Base-by-base conservation (phyloP, 2,113 vertebrate genomes). In the Pseudonaja textilis region DNA sequence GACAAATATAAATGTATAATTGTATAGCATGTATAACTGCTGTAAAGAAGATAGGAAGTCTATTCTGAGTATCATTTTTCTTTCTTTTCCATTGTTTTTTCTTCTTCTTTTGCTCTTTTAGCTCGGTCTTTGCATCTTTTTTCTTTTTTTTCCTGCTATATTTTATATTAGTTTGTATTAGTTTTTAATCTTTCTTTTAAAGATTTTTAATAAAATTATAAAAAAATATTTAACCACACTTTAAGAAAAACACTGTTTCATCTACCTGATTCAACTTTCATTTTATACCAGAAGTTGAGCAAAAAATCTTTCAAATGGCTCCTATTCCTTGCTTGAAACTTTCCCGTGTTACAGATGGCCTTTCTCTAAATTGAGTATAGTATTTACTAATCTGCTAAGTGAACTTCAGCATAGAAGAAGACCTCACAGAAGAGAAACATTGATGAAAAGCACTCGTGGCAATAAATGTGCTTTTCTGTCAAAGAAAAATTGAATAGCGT, bases 401-500 rank as follows among this genome's bases (percentile, higher is more conserved):
- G 64, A 89, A 89, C 93, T 95, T 91, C 89, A 89, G 87, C 56
- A 42, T 18, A 92, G 18, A 55, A 91, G 14, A 89, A 91, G 18
- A 89, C 81, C 74, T 87, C 22, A 93, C 0, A 59, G 52, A 87
- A 25, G 92, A 56, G 93, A 95, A 91, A 0, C 93, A 89, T 1
- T 4, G 16, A 59, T n/a, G 92, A 61, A 96, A 92, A 96, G 94
- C 59, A 39, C 29, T 93, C 9, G 39, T 47, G 59, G 9, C 0
- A 23, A 86, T 59, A 87, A 91, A 11, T 94, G 42, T 61, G 1
- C 69, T 92, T 59, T 87, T 14, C 87, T 89, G 47, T 87, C 85
- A 93, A 92, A 56, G 86, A 47, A 93, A 93, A 81, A 93, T 81
- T 91, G 57, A 52, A 90, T 52, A 94, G 85, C 85, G 86, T 42